Evolutionary conservation across 2,113 vertebrate species (phyloP).

Genomic region (Sorex fumeus): DNA sequence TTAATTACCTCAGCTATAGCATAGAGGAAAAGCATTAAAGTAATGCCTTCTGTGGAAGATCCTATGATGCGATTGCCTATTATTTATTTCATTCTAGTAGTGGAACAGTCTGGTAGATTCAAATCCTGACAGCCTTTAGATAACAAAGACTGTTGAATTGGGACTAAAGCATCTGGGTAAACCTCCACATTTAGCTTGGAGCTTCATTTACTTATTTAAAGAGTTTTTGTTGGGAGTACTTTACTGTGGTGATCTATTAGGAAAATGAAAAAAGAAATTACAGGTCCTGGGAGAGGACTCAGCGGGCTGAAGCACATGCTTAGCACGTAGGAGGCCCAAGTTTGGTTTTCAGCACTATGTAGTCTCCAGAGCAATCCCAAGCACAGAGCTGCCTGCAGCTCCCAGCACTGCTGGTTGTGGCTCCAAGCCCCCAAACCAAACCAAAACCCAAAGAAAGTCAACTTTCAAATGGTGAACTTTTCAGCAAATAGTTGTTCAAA

Average conservation of each 20-base stretch:
- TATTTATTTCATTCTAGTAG: constrained; percentile 45
- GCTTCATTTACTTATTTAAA: constrained; percentile 13
- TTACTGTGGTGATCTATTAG: background rate
- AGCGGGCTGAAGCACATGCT: no score
- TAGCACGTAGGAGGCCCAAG: no score
- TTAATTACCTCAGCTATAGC: constrained; percentile 21
- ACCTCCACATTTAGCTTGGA: background rate
- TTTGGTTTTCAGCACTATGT: no score
- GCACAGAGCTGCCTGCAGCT: no score
- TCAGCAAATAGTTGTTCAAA: background rate
- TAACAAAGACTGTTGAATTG: background rate
- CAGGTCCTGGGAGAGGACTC: no score
- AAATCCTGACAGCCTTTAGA: constrained; percentile 29
- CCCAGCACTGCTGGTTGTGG: no score
- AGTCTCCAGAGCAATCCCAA: background rate
- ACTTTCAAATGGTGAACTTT: background rate
- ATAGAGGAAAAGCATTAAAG: constrained; percentile 7
- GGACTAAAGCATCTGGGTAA: constrained; percentile 29
- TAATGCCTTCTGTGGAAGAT: background rate
- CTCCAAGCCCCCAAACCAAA: no score
- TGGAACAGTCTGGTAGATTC: constrained; percentile 9
- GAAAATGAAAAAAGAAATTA: background rate
- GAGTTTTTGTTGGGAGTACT: background rate
- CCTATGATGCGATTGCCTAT: background rate
- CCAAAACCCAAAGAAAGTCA: no score